Evolutionary conservation across 2,113 vertebrate genomes (phyloP).

Genomic region (Columba livia): DNA sequence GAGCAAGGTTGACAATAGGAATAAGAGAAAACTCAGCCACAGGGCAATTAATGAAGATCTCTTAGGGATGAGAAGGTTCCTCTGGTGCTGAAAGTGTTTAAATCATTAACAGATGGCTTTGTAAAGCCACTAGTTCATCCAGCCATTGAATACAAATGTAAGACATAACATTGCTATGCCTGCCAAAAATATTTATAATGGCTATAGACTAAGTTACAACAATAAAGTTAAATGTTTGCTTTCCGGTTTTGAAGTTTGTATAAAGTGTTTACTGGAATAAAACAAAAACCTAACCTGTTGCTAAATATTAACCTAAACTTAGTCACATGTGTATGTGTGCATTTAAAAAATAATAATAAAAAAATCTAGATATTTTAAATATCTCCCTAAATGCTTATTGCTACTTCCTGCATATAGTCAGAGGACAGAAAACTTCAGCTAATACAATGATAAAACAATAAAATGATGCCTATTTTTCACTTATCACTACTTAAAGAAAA

Average conservation of each 20-base stretch:
- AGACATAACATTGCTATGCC: background rate
- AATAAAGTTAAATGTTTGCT: background rate
- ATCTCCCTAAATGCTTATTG: background rate
- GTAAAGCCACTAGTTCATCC: background rate
- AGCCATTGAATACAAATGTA: background rate
- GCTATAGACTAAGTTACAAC: background rate
- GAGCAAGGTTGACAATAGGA: background rate
- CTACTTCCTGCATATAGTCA: background rate
- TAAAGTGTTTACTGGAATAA: background rate
- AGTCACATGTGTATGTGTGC: accelerated
- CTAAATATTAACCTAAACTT: background rate
- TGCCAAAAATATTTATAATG: background rate
- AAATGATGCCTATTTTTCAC: background rate
- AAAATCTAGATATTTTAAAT: background rate
- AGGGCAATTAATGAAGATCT: background rate
- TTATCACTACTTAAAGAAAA: background rate
- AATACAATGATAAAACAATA: background rate
- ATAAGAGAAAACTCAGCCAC: background rate
- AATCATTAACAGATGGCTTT: background rate
- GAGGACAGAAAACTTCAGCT: background rate
- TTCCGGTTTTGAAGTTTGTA: background rate
- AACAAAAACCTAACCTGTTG: background rate
- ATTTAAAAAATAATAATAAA: background rate
- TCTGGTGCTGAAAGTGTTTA: background rate
- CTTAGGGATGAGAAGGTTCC: background rate